Evolutionary conservation across 35 echinoderm and acorn worm genomes (phyloP).

Genomic region (Lytechinus variegatus): DNA sequence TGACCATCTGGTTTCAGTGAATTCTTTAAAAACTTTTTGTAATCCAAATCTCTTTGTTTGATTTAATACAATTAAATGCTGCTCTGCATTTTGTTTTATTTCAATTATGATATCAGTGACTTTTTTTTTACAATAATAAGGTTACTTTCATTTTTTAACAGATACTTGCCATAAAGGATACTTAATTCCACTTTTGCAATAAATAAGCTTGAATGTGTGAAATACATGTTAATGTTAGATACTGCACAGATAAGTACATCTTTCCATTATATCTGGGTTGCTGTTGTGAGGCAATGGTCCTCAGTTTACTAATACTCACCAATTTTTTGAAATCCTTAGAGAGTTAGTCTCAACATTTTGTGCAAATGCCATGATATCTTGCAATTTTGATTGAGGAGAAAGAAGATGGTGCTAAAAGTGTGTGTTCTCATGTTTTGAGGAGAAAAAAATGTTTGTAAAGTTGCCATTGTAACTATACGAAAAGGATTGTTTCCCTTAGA

Average conservation of each 20-base stretch:
- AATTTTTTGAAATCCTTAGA: not conserved
- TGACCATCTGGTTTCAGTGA: not conserved
- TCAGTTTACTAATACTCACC: not conserved
- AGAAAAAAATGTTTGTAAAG: not conserved
- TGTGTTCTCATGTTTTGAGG: not conserved
- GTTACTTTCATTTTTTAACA: slow-evolving; percentile 3
- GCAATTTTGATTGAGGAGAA: slow-evolving; percentile 3
- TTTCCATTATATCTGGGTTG: not conserved
- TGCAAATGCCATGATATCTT: not conserved
- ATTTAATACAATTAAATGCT: not conserved
- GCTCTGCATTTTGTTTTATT: not conserved
- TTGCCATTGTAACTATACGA: not conserved
- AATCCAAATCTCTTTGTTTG: not conserved
- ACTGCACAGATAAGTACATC: not conserved
- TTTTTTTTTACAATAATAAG: not conserved
- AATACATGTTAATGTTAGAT: not conserved
- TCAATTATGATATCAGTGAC: not conserved
- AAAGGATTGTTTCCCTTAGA: not conserved
- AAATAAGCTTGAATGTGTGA: slow-evolving; percentile 8
- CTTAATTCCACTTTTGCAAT: slow-evolving; percentile 4
- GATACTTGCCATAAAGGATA: slow-evolving; percentile 3
- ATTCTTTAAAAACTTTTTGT: not conserved
- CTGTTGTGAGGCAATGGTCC: not conserved
- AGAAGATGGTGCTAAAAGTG: not conserved
- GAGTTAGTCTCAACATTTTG: not conserved